Conservation (phyloP, 2,113 vertebrate species). For the Epinephelus fuscoguttatus region DNA sequence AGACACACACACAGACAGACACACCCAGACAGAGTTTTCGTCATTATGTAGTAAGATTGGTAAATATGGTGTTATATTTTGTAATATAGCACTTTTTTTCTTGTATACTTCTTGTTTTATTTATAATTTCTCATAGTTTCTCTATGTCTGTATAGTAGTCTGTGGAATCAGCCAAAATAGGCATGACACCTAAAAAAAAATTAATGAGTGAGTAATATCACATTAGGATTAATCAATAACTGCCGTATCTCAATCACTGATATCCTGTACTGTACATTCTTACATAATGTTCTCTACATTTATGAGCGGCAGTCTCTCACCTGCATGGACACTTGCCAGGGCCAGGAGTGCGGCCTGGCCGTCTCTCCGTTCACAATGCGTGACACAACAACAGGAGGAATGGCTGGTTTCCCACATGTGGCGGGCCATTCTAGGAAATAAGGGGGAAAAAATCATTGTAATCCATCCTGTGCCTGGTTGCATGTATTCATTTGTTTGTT, state of each 20-base stretch:
- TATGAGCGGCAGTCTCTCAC: conserved; percentile 59
- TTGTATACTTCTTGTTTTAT: no score
- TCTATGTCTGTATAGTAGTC: no score
- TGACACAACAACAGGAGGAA: conserved; percentile 73
- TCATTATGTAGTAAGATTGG: no score
- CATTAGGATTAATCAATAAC: background rate
- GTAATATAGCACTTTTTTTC: no score
- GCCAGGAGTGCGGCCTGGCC: conserved; percentile 85
- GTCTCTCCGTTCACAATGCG: conserved; percentile 85
- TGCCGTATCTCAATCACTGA: background rate
- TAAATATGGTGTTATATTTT: no score
- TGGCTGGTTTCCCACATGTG: conserved; percentile 77
- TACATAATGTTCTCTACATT: background rate
- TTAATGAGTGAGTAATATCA: background rate
- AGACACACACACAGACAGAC: no score
- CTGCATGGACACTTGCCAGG: conserved; percentile 88
- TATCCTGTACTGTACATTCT: background rate
- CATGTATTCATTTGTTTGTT: conserved; percentile 13
- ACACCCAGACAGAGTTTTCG: no score
- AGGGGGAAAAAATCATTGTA: conserved; percentile 1
- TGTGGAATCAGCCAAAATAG: no score
- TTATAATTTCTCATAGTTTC: no score
- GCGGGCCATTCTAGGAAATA: conserved; percentile 80
- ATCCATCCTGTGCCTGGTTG: background rate
- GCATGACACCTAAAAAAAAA: no score